These are phyloP conservation scores for Archilochus colubris DNA, from an alignment of 2,113 vertebrate species.

Conservation along the genomic window DNA sequence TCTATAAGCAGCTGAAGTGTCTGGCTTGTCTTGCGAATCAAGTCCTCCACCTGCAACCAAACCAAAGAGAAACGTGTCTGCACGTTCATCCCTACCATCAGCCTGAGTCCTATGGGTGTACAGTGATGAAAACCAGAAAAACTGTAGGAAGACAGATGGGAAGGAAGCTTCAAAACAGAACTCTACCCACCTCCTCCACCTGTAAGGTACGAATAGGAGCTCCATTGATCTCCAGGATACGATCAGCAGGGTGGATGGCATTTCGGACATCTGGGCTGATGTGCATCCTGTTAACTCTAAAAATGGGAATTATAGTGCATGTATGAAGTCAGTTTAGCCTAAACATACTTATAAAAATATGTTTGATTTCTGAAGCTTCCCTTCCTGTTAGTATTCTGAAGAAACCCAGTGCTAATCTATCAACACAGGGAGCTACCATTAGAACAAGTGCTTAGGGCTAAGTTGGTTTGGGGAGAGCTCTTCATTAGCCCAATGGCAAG, in stretches of 20 bases:
- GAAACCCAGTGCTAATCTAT: not conserved
- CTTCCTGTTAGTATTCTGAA: not conserved
- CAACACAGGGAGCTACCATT: not conserved
- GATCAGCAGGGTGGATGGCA: slow-evolving; percentile 93
- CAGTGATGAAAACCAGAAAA: not conserved
- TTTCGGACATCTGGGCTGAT: slow-evolving; percentile 92
- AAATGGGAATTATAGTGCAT: not conserved
- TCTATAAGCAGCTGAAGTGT: slow-evolving; percentile 93
- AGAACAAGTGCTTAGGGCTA: not conserved
- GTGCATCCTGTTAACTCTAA: slow-evolving; percentile 90
- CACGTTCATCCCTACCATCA: not conserved
- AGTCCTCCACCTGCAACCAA: slow-evolving; percentile 85
- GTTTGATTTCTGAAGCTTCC: not conserved
- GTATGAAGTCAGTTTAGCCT: not conserved
- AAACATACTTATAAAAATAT: not conserved
- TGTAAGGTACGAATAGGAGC: slow-evolving; percentile 84
- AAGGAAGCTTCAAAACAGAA: not conserved
- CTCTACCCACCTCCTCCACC: slow-evolving; percentile 87
- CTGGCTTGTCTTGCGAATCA: slow-evolving; percentile 90
- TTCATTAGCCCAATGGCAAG: not conserved
- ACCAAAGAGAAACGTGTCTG: slow-evolving; percentile 6
- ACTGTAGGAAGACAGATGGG: not conserved
- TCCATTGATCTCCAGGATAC: slow-evolving; percentile 96
- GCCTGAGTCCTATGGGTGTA: not conserved
- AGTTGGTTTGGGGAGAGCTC: not conserved